A percentile compares a stretch with the other conserved stretches of the same genome.
phyloP scores from a whole-genome alignment of 1,140 invertebrate genomes.

The Stratiolaelaps scimitus region DNA sequence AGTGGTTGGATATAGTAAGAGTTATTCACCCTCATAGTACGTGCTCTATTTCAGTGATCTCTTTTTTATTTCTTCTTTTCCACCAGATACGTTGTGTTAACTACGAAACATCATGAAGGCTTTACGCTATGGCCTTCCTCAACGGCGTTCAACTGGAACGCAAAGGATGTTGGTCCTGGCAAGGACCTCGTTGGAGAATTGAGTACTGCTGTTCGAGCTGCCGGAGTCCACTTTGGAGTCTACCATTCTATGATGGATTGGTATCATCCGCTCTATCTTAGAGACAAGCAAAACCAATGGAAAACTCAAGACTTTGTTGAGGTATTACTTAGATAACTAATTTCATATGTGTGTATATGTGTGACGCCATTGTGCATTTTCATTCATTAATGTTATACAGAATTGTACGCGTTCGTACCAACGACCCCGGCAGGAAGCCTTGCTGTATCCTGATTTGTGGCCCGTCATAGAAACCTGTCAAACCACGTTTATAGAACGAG shows the following conservation, averaged over 20 bases:
- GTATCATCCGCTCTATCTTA: constrained; percentile 40
- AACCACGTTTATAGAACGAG: too few species aligned
- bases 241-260: constrained; percentile 44
- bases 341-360: too few species aligned
- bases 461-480: too few species aligned
- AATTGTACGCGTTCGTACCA: too few species aligned
- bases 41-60: constrained; percentile 29
- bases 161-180: constrained; percentile 68
- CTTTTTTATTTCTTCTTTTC: too few species aligned
- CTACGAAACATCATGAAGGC: constrained; percentile 87
- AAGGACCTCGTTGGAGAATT: constrained; percentile 57
- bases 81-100: constrained; percentile 68
- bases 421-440: too few species aligned
- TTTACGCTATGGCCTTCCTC: constrained; percentile 76
- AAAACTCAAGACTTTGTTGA: constrained; percentile 37
- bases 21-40: constrained; percentile 5
- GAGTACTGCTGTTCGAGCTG: constrained; percentile 40
- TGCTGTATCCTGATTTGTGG: too few species aligned
- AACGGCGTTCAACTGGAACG: constrained; percentile 77
- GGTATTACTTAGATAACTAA: too few species aligned
- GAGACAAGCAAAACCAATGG: constrained; percentile 37
- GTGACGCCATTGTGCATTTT: too few species aligned
- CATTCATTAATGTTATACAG: too few species aligned
- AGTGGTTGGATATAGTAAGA: constrained; percentile 21
- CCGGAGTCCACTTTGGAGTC: constrained; percentile 42